Percentiles rank a stretch among this genome's conserved stretches.
These are phyloP conservation scores for Neocrepidodera transversa DNA, from an alignment of 2,888 invertebrate genomes.

Conservation along the genomic window DNA sequence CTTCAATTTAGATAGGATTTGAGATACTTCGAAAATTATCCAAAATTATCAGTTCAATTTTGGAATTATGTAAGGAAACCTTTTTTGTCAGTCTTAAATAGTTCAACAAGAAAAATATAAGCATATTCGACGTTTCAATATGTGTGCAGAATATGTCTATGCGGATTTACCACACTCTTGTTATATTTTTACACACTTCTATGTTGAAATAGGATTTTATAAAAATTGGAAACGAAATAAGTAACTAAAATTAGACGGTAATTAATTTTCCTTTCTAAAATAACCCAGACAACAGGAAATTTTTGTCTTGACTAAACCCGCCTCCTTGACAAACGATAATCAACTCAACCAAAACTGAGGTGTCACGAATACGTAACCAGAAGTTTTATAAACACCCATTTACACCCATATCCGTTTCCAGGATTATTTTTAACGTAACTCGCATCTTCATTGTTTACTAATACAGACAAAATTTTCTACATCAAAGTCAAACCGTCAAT, in stretches of 20 bases:
- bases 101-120: no score
- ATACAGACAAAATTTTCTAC: conserved; percentile 24
- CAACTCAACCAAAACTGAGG: conserved; percentile 9
- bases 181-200: no score
- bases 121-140: no score
- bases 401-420: conserved; percentile 31
- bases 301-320: conserved; percentile 8
- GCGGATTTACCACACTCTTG: no score
- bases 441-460: conserved; percentile 26
- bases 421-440: conserved; percentile 20
- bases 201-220: no score
- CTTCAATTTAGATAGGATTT: no score
- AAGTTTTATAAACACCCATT: conserved; percentile 17
- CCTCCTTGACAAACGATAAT: not conserved
- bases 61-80: no score
- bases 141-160: no score
- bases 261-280: not conserved
- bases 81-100: no score
- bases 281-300: conserved; percentile 9
- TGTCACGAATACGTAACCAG: conserved; percentile 11
- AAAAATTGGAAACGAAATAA: not conserved
- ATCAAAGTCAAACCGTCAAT: conserved; percentile 16
- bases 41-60: no score
- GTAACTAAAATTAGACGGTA: not conserved
- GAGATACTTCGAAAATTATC: no score